Conservation (phyloP, 2,797 vertebrate genomes). For the Gadopsis marmoratus region DNA sequence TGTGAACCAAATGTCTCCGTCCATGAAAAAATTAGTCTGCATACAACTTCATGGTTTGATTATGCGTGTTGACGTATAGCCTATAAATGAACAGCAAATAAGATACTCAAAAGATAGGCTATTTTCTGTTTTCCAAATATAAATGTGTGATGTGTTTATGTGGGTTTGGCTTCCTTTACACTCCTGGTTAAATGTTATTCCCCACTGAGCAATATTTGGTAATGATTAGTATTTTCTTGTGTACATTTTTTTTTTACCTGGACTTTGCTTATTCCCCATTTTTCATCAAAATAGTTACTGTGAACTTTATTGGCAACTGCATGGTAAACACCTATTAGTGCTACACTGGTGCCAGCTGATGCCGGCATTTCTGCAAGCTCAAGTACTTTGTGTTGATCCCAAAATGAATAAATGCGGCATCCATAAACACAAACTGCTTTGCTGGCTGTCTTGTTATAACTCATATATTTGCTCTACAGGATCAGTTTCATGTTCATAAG, state of each 20-base stretch:
- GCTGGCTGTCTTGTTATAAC: conserved; percentile 39
- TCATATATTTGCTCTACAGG: conserved; percentile 32
- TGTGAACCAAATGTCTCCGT: background rate
- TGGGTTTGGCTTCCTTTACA: background rate
- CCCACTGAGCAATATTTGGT: background rate
- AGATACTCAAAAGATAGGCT: background rate
- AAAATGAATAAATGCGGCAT: conserved; percentile 52
- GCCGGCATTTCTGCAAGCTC: conserved; percentile 40
- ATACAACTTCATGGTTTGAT: background rate
- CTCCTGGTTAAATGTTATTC: background rate
- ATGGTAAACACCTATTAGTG: conserved; percentile 34
- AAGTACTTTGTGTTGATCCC: conserved; percentile 51
- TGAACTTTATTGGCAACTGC: conserved; percentile 24
- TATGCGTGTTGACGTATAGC: background rate
- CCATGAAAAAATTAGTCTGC: background rate
- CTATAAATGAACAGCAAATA: background rate
- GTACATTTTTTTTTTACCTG: background rate
- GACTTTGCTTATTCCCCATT: background rate
- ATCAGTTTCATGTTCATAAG: conserved; percentile 47
- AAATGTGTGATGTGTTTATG: conserved; percentile 1
- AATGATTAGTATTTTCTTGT: background rate
- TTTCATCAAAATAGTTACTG: conserved; percentile 5
- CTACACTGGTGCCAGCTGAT: conserved; percentile 30
- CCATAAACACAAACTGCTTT: conserved; percentile 54
- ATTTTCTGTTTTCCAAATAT: background rate